These are phyloP conservation scores for Episyrphus balteatus DNA, from an alignment of 1,140 invertebrate species.

Conservation along the genomic window DNA sequence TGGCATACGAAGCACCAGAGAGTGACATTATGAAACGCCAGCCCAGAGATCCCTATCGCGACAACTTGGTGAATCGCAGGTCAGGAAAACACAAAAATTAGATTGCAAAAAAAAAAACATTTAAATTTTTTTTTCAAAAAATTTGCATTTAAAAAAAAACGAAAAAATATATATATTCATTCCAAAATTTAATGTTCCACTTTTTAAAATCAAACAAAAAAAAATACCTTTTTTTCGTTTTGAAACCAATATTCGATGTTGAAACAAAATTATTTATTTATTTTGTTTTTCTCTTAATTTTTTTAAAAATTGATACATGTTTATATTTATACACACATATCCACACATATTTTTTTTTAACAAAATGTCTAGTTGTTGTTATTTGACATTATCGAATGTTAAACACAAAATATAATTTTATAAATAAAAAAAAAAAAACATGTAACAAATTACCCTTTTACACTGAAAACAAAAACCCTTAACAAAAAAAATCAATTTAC, in stretches of 20 bases:
- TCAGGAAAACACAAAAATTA: conserved; percentile 31
- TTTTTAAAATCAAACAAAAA: no score
- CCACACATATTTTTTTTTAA: not conserved
- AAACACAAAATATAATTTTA: not conserved
- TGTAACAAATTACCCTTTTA: no score
- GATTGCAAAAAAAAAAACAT: no score
- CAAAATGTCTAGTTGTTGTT: no score
- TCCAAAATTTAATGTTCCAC: no score
- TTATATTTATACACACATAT: not conserved
- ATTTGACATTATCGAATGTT: not conserved
- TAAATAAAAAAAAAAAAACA: not conserved
- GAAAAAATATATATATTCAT: not conserved
- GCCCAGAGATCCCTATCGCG: conserved; percentile 84
- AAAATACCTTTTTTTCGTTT: not conserved
- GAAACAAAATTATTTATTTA: not conserved
- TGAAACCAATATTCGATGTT: not conserved
- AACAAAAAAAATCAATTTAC: not conserved
- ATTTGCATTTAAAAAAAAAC: not conserved
- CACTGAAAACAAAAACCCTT: no score
- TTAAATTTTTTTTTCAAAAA: no score
- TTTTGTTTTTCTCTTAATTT: not conserved
- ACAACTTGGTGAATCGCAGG: conserved; percentile 94
- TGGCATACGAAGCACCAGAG: conserved; percentile 93
- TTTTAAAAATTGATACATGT: not conserved
- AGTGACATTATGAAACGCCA: conserved; percentile 95